phyloP scores from a whole-genome alignment of 23 tunicate species.

The Trididemnum nubilum region DNA sequence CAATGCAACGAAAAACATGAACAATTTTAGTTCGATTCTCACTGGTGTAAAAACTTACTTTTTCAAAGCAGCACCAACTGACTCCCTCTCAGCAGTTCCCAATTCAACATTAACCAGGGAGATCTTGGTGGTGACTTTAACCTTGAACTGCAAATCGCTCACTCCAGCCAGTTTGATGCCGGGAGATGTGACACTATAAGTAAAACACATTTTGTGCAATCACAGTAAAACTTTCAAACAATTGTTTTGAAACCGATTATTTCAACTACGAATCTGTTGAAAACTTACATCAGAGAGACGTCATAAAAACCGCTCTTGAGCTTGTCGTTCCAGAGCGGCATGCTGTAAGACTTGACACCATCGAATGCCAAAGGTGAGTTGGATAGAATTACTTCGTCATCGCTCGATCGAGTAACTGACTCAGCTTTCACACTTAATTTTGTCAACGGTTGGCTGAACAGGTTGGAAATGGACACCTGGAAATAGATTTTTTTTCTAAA shows the following conservation, averaged over 20 bases:
- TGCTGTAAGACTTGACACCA: slow-evolving; percentile 36
- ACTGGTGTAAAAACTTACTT: slow-evolving; percentile 26
- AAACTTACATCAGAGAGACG: slow-evolving; percentile 66
- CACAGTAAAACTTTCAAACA: background rate
- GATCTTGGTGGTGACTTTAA: slow-evolving; percentile 77
- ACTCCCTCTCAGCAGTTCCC: slow-evolving; percentile 63
- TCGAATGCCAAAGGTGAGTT: slow-evolving; percentile 58
- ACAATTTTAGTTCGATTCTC: too few relatives aligned
- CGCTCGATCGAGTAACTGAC: slow-evolving; percentile 59
- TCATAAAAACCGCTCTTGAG: slow-evolving; percentile 89
- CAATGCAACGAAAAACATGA: too few relatives aligned
- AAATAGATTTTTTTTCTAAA: too few relatives aligned
- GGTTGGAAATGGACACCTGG: slow-evolving; percentile 60
- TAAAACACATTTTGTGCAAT: too few relatives aligned
- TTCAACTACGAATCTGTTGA: background rate
- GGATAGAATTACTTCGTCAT: slow-evolving; percentile 61
- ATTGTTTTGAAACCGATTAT: background rate
- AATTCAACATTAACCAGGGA: slow-evolving; percentile 49
- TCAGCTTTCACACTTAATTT: slow-evolving; percentile 69
- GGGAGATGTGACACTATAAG: slow-evolving; percentile 50
- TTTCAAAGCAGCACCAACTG: slow-evolving; percentile 27
- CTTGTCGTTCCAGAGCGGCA: slow-evolving; percentile 55
- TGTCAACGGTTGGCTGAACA: slow-evolving; percentile 61
- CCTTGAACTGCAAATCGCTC: slow-evolving; percentile 68
- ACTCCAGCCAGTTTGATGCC: slow-evolving; percentile 58